These are phyloP conservation scores for Drosophila pachea DNA, from an alignment of 1,140 invertebrate genomes.

Conservation along the genomic window DNA sequence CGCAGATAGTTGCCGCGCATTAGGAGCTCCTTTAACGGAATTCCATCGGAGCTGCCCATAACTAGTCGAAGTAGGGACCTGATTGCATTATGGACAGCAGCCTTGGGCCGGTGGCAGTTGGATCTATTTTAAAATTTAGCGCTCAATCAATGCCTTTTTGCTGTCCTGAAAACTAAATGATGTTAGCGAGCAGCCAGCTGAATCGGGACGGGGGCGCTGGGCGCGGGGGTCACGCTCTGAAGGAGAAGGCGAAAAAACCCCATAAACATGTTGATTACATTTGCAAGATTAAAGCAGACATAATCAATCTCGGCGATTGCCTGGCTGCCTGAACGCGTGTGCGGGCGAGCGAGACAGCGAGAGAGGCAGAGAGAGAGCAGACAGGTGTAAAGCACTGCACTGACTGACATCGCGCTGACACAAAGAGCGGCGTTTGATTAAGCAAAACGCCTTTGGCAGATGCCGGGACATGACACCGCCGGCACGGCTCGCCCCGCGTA, in stretches of 20 bases:
- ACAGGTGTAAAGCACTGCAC: constrained; percentile 44
- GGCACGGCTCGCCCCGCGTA: background rate
- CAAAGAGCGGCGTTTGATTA: constrained; percentile 70
- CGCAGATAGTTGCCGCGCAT: too few relatives aligned
- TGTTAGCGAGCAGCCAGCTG: constrained; percentile 29
- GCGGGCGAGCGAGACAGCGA: constrained; percentile 5
- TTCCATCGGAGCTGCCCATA: too few relatives aligned
- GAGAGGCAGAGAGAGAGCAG: background rate
- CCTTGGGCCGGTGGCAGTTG: too few relatives aligned
- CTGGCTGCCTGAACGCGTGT: constrained; percentile 25
- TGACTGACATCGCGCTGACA: constrained; percentile 57
- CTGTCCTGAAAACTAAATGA: constrained; percentile 26
- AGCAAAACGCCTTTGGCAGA: constrained; percentile 63
- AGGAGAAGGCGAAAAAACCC: constrained; percentile 5
- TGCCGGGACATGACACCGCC: constrained; percentile 48
- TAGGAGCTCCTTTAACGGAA: too few relatives aligned
- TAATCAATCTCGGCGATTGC: constrained; percentile 65
- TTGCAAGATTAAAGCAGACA: constrained; percentile 58
- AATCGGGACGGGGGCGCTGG: background rate
- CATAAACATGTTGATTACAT: constrained; percentile 53
- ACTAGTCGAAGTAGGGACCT: too few relatives aligned
- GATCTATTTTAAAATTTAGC: background rate
- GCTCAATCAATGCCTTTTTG: constrained; percentile 1
- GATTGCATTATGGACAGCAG: too few relatives aligned
- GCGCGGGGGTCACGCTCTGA: background rate